phyloP scores from a whole-genome alignment of 1,140 invertebrate genomes.

The Drosophila arawakana region DNA sequence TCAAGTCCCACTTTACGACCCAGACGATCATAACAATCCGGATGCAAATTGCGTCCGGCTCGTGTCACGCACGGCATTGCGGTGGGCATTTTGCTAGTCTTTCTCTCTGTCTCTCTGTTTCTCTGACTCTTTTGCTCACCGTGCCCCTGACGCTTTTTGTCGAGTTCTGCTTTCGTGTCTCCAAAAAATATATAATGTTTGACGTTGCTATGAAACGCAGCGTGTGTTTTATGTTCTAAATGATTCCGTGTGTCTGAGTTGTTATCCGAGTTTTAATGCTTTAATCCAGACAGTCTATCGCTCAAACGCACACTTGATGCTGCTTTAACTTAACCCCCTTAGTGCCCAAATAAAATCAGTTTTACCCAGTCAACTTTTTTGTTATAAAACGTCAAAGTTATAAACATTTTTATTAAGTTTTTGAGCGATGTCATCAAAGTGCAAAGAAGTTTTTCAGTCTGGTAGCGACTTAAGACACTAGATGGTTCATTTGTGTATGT shows the following conservation, averaged over 20 bases:
- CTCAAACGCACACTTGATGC: background rate
- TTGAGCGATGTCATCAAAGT: no score
- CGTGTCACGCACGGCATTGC: slow-evolving; percentile 55
- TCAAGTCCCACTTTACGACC: slow-evolving; percentile 40
- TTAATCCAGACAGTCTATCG: background rate
- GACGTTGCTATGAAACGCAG: background rate
- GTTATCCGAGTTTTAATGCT: background rate
- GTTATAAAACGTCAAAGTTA: no score
- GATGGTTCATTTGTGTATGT: no score
- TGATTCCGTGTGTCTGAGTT: slow-evolving; percentile 1
- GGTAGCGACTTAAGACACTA: no score
- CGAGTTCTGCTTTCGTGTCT: background rate
- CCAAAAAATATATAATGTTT: slow-evolving; percentile 3
- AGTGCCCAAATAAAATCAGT: no score
- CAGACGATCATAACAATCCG: slow-evolving; percentile 57
- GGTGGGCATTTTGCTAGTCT: slow-evolving; percentile 43
- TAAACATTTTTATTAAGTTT: no score
- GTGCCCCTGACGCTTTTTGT: background rate
- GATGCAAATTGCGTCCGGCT: slow-evolving; percentile 16
- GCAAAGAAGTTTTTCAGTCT: no score
- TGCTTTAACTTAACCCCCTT: no score
- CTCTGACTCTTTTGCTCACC: background rate
- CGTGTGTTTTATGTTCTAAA: slow-evolving; percentile 8
- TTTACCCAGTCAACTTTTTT: no score
- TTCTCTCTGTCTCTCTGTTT: no score